phyloP scores from a whole-genome alignment of 2,888 invertebrate genomes.

The Xanthia icteritia region DNA sequence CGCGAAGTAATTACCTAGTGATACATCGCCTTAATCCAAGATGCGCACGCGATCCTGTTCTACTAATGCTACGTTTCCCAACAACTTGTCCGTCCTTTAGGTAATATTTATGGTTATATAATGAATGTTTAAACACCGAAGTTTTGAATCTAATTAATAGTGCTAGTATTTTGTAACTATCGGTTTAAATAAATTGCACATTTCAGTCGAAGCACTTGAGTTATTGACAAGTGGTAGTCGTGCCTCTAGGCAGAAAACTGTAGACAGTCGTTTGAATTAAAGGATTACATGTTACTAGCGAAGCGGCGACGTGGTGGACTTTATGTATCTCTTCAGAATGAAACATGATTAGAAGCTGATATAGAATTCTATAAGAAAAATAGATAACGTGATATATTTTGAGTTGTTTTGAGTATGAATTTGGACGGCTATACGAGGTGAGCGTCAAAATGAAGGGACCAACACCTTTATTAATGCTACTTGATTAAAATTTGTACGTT shows the following conservation, averaged over 20 bases:
- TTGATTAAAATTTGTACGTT: too few species aligned
- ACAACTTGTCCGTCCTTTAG: constrained; percentile 52
- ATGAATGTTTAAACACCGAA: constrained; percentile 44
- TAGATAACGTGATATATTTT: neutral
- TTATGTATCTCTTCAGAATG: constrained; percentile 5
- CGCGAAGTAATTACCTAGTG: constrained; percentile 73
- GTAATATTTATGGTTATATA: constrained; percentile 56
- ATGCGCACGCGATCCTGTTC: constrained; percentile 67
- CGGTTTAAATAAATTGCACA: constrained; percentile 43
- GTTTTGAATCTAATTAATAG: constrained; percentile 40
- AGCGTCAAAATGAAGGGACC: too few species aligned
- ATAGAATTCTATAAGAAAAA: neutral
- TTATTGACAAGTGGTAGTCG: constrained; percentile 37
- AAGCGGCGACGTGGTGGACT: neutral
- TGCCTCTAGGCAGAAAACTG: constrained; percentile 33
- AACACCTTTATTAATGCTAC: too few species aligned
- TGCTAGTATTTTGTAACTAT: constrained; percentile 28
- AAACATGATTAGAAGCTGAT: constrained; percentile 11
- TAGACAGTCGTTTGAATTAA: constrained; percentile 37
- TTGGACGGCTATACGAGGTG: too few species aligned
- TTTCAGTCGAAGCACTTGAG: constrained; percentile 35
- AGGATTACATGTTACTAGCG: constrained; percentile 33
- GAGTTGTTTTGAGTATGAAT: too few species aligned
- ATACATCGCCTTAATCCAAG: constrained; percentile 68
- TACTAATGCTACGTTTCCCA: constrained; percentile 55